phyloP scores from a whole-genome alignment of 2,797 vertebrate species.

The Emys orbicularis region DNA sequence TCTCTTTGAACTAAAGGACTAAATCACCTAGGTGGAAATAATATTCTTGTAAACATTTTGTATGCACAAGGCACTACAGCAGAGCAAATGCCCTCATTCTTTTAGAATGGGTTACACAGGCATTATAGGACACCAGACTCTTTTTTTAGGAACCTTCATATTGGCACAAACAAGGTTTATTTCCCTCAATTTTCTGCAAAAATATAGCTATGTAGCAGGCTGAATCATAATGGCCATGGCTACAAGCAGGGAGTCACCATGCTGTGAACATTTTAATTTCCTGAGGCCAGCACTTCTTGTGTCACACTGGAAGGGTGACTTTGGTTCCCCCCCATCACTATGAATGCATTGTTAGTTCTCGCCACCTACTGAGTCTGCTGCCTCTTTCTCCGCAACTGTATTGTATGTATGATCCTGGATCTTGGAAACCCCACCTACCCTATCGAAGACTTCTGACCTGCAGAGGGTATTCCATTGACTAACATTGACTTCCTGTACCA shows the following conservation, averaged over 20 bases:
- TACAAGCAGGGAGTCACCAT: not conserved
- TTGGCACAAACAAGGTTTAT: not conserved
- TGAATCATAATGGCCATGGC: not conserved
- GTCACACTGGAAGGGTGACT: not conserved
- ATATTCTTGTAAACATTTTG: not conserved
- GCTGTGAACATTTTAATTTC: not conserved
- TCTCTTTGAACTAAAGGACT: too few species aligned
- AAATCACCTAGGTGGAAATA: not conserved
- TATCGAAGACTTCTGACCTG: not conserved
- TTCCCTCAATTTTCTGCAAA: not conserved
- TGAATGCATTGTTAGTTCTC: not conserved
- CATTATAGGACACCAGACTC: not conserved
- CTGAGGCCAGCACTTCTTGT: not conserved
- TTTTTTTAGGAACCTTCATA: not conserved
- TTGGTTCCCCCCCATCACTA: not conserved
- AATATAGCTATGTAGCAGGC: not conserved
- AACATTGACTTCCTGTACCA: not conserved
- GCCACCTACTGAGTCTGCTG: not conserved
- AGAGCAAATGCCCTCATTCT: not conserved
- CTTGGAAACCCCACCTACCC: not conserved
- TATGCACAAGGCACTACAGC: not conserved
- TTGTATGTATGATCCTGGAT: not conserved
- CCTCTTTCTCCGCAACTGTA: not conserved
- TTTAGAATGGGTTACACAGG: not conserved
- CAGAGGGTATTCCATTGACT: not conserved